phyloP scores from a whole-genome alignment of 30 jellyfish, hydroid and myxozoan species.

The Turritopsis rubra region DNA sequence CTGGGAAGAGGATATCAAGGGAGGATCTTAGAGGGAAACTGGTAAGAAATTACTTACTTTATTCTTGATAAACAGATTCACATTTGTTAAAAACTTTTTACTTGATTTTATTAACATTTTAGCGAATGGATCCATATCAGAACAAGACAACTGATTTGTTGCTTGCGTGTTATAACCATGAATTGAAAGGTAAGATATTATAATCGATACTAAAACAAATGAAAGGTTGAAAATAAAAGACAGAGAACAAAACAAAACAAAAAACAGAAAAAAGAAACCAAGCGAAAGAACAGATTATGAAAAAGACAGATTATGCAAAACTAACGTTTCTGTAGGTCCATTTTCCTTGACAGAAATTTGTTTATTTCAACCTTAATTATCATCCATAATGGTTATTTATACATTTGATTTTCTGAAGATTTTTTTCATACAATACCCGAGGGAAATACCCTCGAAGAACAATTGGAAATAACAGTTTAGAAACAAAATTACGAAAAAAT shows the following conservation, averaged over 20 bases:
- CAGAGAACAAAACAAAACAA: neutral
- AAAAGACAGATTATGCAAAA: neutral
- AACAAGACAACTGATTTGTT: neutral
- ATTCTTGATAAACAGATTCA: neutral
- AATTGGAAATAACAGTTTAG: no score
- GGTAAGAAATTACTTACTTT: neutral
- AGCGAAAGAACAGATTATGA: neutral
- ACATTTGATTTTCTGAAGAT: no score
- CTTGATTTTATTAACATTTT: neutral
- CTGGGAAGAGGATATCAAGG: no score
- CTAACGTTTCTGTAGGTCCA: neutral
- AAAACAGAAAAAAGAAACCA: neutral
- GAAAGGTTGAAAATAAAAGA: neutral
- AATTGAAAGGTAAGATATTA: neutral
- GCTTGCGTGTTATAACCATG: neutral
- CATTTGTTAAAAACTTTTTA: neutral
- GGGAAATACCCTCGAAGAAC: no score
- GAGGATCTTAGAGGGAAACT: neutral
- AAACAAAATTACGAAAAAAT: no score
- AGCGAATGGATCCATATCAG: neutral
- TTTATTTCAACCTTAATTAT: no score
- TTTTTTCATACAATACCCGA: no score
- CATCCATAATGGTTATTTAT: no score
- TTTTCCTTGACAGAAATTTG: no score
- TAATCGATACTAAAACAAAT: neutral